Evolutionary conservation across 64 coral and sea anemone species (phyloP), one percentile per base, ranked within the genome.

Genomic region (Dendronephthya gigantea): DNA sequence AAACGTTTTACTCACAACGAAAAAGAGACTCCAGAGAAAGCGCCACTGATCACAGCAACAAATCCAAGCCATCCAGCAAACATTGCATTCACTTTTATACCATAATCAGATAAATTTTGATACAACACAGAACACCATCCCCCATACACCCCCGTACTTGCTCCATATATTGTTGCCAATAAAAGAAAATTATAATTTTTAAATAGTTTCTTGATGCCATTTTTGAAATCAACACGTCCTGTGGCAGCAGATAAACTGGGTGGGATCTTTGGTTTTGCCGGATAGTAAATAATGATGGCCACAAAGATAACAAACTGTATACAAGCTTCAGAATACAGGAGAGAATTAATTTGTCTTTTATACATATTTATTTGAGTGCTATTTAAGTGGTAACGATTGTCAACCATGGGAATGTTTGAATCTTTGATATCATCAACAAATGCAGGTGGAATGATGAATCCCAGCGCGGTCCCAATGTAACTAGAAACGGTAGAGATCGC

Each of bases 41-140:
- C 85, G 27, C 94, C 94, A 32, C 90, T 88, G 22, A 96, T 83
- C 16, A 96, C 94, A 23, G 94, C 94, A 25, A 88, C 91, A 86
- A 96, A 96, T 0, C 94, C 94, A 49, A 96, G 82, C 91, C 91
- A 96, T 8, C 90, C 94, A 49, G 94, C 94, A 35, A 75, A 92
- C 4, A 41, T 88, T 40, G 92, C 90, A 30, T 66, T 30, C 58
- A 66, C 58, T 19, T 70, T 31, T 83, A 96, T 85, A 27, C 65
- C 15, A 68, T 92, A 96, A 74, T 88, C 83, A 0, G 94, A 96
- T 7, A 96, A 56, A 47, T 96, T 96, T 22, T 93, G 82, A 58
- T 97, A 91, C 16, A 97, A 81, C 4, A 97, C 84, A 9, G 94
- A 97, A 59, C 94, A 97, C 94, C 94, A 97, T 0, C 91, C 94